phyloP scores from a whole-genome alignment of 1,140 invertebrate genomes.

The Drosophila lini region DNA sequence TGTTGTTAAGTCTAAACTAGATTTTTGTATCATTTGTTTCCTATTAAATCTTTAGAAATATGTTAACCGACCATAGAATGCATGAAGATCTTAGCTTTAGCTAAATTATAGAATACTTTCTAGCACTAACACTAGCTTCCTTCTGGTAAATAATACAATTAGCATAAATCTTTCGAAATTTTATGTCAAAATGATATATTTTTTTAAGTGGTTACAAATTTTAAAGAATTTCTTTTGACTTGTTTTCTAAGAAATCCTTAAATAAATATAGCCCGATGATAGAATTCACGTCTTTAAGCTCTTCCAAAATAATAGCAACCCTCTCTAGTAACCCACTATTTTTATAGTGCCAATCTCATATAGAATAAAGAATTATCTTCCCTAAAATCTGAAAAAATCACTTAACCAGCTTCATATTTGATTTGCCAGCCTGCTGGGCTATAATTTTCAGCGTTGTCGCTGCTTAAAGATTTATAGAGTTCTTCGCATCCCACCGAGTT shows the following conservation, averaged over 20 bases:
- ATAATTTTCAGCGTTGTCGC: constrained; percentile 6
- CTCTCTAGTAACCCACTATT: not conserved
- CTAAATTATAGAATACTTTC: not conserved
- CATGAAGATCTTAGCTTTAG: not conserved
- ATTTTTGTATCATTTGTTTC: not conserved
- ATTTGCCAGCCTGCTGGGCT: constrained; percentile 52
- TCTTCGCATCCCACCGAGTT: constrained; percentile 32
- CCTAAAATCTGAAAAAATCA: constrained; percentile 12
- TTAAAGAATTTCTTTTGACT: not conserved
- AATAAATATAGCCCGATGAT: not conserved
- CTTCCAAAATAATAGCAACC: not conserved
- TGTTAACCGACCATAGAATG: not conserved
- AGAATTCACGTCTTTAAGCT: not conserved
- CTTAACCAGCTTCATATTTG: constrained; percentile 69
- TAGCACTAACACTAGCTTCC: not conserved
- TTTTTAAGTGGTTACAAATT: not conserved
- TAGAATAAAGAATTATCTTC: not conserved
- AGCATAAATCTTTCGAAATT: not conserved
- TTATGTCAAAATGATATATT: not conserved
- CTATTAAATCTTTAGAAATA: not conserved
- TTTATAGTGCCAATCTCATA: not conserved
- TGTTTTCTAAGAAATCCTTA: not conserved
- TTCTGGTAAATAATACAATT: not conserved
- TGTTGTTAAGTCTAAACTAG: not conserved
- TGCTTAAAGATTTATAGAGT: constrained; percentile 75